These are phyloP conservation scores for Theocolax elegans DNA, from an alignment of 1,140 invertebrate species.

Conservation along the genomic window DNA sequence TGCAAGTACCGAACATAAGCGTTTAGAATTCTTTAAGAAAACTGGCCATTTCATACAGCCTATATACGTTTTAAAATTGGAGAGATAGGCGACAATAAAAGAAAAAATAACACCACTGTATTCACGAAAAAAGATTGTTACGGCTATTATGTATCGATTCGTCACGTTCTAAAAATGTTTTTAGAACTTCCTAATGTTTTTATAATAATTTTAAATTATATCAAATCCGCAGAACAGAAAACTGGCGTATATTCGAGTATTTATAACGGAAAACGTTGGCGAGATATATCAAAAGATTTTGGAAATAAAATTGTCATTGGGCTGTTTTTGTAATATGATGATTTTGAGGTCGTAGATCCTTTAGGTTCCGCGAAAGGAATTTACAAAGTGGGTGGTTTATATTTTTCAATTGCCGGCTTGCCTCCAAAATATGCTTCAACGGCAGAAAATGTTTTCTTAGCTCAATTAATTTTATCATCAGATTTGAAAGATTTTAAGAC, in stretches of 20 bases:
- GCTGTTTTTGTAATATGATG: slow-evolving; percentile 43
- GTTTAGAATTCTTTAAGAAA: slow-evolving; percentile 37
- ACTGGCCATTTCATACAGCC: slow-evolving; percentile 32
- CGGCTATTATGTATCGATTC: slow-evolving; percentile 34
- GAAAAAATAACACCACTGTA: slow-evolving; percentile 13
- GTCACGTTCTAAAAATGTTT: slow-evolving; percentile 34
- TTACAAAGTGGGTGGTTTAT: slow-evolving; percentile 44
- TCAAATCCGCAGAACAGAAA: slow-evolving; percentile 20
- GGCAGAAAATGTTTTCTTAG: slow-evolving; percentile 43
- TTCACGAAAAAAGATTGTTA: slow-evolving; percentile 38
- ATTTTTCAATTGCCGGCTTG: slow-evolving; percentile 39
- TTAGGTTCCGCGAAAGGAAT: slow-evolving; percentile 36
- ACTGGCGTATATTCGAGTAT: slow-evolving; percentile 35
- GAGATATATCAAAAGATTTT: slow-evolving; percentile 26
- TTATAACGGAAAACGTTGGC: slow-evolving; percentile 38
- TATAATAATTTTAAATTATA: slow-evolving; percentile 33
- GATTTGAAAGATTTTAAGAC: slow-evolving; percentile 39
- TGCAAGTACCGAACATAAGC: slow-evolving; percentile 33
- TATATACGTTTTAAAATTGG: slow-evolving; percentile 28
- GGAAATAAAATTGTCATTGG: slow-evolving; percentile 38
- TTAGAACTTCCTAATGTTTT: slow-evolving; percentile 44
- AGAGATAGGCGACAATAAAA: slow-evolving; percentile 37
- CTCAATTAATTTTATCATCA: slow-evolving; percentile 36
- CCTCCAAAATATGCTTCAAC: slow-evolving; percentile 39
- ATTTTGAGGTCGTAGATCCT: slow-evolving; percentile 43